Percentiles rank a stretch among this genome's conserved stretches.
phyloP scores from a whole-genome alignment of 2,888 invertebrate genomes.

The Petrolisthes cinctipes region DNA sequence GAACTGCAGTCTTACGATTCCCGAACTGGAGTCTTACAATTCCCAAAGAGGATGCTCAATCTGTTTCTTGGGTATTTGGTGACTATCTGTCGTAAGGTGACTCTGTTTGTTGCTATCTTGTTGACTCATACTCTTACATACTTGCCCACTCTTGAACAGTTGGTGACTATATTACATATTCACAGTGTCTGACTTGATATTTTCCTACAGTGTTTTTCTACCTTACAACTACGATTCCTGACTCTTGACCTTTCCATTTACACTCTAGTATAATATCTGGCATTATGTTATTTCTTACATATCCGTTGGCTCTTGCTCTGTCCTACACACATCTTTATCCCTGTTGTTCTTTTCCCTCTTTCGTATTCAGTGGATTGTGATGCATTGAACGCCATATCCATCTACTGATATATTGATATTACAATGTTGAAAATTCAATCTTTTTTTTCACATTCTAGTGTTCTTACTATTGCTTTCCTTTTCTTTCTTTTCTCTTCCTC shows the following conservation, averaged over 20 bases:
- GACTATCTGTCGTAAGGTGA: no score
- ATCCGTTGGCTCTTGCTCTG: not conserved
- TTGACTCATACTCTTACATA: no score
- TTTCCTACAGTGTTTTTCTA: not conserved
- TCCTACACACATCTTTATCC: not conserved
- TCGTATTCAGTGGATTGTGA: not conserved
- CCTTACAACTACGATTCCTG: not conserved
- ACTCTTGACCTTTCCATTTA: not conserved
- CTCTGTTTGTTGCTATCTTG: no score
- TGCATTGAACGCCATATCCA: not conserved
- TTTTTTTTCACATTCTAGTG: not conserved
- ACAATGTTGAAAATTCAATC: not conserved
- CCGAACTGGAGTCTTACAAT: no score
- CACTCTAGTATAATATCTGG: not conserved
- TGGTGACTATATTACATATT: no score
- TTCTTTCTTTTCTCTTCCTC: not conserved
- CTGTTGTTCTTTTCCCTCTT: not conserved
- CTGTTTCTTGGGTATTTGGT: no score
- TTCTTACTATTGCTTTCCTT: not conserved
- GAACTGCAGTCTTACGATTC: not conserved
- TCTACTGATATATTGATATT: no score
- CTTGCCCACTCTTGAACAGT: no score
- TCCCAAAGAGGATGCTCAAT: no score
- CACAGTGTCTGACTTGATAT: no score
- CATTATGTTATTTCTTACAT: not conserved